Evolutionary conservation across 1,140 invertebrate genomes (phyloP).

Genomic region (Nephotettix cincticeps): DNA sequence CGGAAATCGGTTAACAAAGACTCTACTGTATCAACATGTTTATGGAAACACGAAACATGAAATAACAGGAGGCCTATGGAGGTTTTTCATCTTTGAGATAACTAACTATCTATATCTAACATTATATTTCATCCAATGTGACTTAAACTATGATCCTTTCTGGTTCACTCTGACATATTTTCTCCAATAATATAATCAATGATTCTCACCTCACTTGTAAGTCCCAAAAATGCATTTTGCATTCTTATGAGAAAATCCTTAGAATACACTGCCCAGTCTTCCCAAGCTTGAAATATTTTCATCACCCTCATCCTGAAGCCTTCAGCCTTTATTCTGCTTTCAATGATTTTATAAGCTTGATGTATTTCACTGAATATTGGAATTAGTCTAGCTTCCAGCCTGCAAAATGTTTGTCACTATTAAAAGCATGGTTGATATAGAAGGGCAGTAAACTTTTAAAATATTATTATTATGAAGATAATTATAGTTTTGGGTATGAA

Average conservation of each 20-base stretch:
- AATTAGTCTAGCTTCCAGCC: constrained; percentile 83
- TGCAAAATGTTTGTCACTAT: too few species aligned
- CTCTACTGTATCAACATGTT: too few species aligned
- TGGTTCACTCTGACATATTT: too few species aligned
- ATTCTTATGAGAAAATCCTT: constrained; percentile 88
- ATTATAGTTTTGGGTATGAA: not conserved
- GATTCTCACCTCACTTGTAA: constrained; percentile 38
- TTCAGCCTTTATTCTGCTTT: constrained; percentile 91
- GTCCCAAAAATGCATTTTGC: constrained; percentile 88
- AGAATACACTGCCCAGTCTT: constrained; percentile 97
- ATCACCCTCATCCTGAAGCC: constrained; percentile 96
- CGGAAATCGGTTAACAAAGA: too few species aligned
- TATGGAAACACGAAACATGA: too few species aligned
- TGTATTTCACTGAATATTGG: constrained; percentile 86
- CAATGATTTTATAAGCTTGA: constrained; percentile 73
- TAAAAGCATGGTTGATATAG: constrained; percentile 16
- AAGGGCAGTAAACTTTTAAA: not conserved
- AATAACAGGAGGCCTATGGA: too few species aligned
- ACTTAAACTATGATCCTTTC: too few species aligned
- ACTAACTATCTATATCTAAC: too few species aligned
- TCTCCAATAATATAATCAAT: too few species aligned
- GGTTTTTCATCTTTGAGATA: too few species aligned
- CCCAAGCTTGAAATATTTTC: constrained; percentile 93
- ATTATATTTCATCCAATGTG: too few species aligned
- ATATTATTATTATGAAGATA: not conserved